These are phyloP conservation scores for Phaonia tiefii DNA, from an alignment of 2,888 invertebrate species.

Conservation along the genomic window DNA sequence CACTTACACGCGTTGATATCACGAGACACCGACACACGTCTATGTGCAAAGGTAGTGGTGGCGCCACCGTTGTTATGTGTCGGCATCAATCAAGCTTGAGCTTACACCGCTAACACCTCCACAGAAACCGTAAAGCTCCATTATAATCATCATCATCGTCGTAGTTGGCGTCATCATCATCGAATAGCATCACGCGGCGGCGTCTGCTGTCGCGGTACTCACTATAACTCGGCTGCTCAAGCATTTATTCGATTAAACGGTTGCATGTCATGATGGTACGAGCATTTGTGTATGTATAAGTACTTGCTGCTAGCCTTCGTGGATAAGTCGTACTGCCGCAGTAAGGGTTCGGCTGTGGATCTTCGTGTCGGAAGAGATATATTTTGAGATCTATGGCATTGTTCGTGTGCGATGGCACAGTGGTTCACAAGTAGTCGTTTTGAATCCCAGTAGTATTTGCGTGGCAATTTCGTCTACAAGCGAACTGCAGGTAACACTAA, in stretches of 20 bases:
- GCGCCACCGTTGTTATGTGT: constrained; percentile 64
- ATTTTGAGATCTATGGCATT: no score
- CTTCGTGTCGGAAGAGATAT: no score
- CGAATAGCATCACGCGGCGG: neutral
- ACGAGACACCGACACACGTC: constrained; percentile 4
- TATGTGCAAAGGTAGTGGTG: constrained; percentile 60
- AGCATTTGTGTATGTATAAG: neutral
- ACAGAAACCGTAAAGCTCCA: constrained; percentile 61
- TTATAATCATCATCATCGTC: constrained; percentile 44
- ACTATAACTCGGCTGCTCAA: neutral
- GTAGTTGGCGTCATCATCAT: constrained; percentile 9
- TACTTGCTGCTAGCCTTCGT: neutral
- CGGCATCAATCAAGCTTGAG: constrained; percentile 65
- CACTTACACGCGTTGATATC: constrained; percentile 15
- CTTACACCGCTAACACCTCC: constrained; percentile 66
- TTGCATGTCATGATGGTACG: constrained; percentile 15
- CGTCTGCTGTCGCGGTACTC: neutral
- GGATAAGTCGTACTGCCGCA: neutral
- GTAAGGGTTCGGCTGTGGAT: constrained; percentile 1
- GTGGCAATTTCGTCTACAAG: no score
- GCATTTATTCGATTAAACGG: neutral
- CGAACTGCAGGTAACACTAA: no score
- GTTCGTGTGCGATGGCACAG: no score
- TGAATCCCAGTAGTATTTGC: no score
- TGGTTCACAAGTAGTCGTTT: no score